phyloP scores from a whole-genome alignment of 2,797 vertebrate species.

The Scomberomorus guttatus region DNA sequence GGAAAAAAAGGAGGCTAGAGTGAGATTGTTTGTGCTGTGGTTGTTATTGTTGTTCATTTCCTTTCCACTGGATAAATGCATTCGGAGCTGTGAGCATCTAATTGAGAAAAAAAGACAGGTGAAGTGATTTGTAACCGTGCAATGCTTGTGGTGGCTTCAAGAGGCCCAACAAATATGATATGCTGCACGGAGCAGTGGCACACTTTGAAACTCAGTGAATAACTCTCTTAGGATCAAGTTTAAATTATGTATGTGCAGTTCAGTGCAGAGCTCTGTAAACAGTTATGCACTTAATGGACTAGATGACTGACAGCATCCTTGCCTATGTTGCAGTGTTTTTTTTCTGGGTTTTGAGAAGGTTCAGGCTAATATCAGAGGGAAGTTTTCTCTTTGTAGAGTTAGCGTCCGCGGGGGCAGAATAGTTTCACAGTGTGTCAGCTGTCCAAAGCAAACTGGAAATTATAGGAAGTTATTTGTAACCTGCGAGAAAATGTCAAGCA shows the following conservation, averaged over 20 bases:
- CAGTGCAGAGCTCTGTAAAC: conserved; percentile 81
- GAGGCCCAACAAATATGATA: conserved; percentile 58
- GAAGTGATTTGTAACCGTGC: conserved; percentile 42
- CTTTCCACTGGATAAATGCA: conserved; percentile 42
- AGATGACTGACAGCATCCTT: conserved; percentile 77
- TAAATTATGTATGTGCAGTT: conserved; percentile 84
- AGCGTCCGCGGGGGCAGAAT: not conserved
- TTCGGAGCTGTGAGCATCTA: conserved; percentile 47
- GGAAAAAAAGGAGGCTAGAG: conserved; percentile 22
- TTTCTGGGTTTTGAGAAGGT: conserved; percentile 38
- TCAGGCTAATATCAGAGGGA: conserved; percentile 28
- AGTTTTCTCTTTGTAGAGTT: conserved; percentile 29
- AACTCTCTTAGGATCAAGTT: conserved; percentile 73
- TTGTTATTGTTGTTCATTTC: conserved; percentile 63
- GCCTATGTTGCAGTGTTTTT: conserved; percentile 28
- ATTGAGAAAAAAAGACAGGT: conserved; percentile 61
- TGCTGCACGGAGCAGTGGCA: conserved; percentile 52
- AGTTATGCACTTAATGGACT: conserved; percentile 82
- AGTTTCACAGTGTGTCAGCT: not conserved
- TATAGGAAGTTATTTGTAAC: conserved; percentile 4
- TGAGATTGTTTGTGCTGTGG: conserved; percentile 27
- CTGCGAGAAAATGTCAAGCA: not conserved
- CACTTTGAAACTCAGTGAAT: conserved; percentile 60
- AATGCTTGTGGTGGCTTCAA: conserved; percentile 41
- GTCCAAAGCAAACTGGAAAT: conserved; percentile 29